Percentiles rank a stretch among this genome's conserved stretches.
These are phyloP conservation scores for Basileuterus tristriatus DNA, from an alignment of 2,797 vertebrate species.

Conservation along the genomic window DNA sequence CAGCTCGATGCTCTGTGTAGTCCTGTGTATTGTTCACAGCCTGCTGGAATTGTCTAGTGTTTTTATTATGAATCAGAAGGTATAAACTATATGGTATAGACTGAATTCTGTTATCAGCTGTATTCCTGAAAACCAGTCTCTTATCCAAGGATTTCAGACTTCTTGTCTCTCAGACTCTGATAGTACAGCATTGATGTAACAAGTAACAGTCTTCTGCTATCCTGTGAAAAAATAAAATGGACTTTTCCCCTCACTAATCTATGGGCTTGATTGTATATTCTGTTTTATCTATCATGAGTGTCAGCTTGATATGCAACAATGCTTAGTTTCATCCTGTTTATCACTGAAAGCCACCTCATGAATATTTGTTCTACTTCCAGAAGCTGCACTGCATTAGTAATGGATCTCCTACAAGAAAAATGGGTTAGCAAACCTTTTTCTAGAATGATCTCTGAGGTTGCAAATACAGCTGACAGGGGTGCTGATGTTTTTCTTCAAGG, in stretches of 20 bases:
- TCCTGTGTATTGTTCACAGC: not conserved
- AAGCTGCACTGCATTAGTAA: not conserved
- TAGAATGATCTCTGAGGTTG: not conserved
- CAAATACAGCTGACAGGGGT: not conserved
- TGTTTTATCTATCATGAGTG: not conserved
- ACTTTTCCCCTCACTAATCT: not conserved
- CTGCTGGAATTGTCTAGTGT: not conserved
- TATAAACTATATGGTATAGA: not conserved
- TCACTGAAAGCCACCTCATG: not conserved
- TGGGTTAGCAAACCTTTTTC: not conserved
- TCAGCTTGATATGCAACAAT: constrained; percentile 4
- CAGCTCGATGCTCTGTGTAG: not conserved
- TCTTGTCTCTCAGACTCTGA: not conserved
- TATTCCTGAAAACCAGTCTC: not conserved
- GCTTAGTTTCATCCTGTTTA: constrained; percentile 10
- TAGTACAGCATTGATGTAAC: not conserved
- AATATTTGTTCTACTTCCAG: constrained; percentile 35
- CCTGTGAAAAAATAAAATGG: not conserved
- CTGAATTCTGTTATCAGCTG: not conserved
- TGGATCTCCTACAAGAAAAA: not conserved
- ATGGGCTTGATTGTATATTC: not conserved
- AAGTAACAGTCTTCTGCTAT: not conserved
- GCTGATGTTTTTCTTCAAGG: not conserved
- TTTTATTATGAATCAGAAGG: not conserved
- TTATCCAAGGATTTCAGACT: not conserved